Conservation (phyloP, 2,888 invertebrate genomes). For the Catocala fraxini region DNA sequence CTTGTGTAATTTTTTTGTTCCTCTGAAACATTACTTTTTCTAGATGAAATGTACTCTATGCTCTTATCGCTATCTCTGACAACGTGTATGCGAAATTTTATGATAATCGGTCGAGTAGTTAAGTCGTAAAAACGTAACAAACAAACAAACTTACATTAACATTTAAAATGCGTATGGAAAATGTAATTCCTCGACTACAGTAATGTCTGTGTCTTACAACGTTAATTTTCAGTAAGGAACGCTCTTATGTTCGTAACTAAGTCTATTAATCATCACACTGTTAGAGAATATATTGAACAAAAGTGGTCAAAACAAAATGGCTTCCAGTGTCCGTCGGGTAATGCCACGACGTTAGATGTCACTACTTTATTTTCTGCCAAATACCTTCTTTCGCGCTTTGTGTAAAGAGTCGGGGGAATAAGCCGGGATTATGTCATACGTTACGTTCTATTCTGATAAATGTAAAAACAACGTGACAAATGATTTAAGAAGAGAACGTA, state of each 20-base stretch:
- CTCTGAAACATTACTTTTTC: too few species aligned
- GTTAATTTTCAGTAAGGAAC: too few species aligned
- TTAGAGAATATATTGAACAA: slow-evolving; percentile 6
- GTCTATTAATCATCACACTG: not conserved
- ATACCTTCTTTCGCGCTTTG: slow-evolving; percentile 51
- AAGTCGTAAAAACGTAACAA: too few species aligned
- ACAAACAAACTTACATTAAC: too few species aligned
- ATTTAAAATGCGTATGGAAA: too few species aligned
- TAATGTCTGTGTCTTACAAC: too few species aligned
- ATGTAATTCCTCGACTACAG: too few species aligned
- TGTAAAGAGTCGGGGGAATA: slow-evolving; percentile 52
- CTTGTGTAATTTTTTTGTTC: too few species aligned
- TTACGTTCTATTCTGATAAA: slow-evolving; percentile 53
- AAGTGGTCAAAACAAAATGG: slow-evolving; percentile 14
- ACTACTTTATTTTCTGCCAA: slow-evolving; percentile 53
- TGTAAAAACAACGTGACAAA: slow-evolving; percentile 57
- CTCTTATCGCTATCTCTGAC: too few species aligned
- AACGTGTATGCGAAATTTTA: too few species aligned
- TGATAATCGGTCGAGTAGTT: too few species aligned
- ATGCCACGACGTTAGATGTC: slow-evolving; percentile 40
- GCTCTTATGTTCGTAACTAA: not conserved
- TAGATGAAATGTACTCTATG: too few species aligned
- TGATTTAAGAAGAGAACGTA: slow-evolving; percentile 30
- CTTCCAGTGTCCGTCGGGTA: slow-evolving; percentile 21
- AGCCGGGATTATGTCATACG: slow-evolving; percentile 54